Percentiles rank a stretch among this genome's conserved stretches.
Conservation (phyloP, 2,888 invertebrate species). For the Liodrosophila aerea region DNA sequence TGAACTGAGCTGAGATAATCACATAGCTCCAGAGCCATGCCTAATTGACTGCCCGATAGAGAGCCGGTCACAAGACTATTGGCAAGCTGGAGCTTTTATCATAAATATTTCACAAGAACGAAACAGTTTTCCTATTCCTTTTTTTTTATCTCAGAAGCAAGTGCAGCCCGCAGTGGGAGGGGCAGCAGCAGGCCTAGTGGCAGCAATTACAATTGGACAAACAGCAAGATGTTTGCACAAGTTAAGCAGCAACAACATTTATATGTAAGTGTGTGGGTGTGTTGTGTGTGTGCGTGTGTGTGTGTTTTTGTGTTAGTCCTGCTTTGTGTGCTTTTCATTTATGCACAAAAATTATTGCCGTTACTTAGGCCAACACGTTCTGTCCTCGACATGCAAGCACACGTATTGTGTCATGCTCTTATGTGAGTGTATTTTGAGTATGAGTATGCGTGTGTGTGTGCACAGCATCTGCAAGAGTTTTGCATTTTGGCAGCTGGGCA, state of each 20-base stretch:
- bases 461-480: slow-evolving; percentile 31
- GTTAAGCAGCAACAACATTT: slow-evolving; percentile 65
- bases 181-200: slow-evolving; percentile 18
- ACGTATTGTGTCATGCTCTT: slow-evolving; percentile 57
- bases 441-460: not conserved
- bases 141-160: slow-evolving; percentile 33
- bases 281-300: slow-evolving; percentile 10
- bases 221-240: slow-evolving; percentile 78
- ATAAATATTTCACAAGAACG: slow-evolving; percentile 71
- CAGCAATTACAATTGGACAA: slow-evolving; percentile 79
- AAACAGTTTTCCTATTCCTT: slow-evolving; percentile 20
- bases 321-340: slow-evolving; percentile 78
- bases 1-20: slow-evolving; percentile 56
- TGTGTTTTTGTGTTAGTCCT: slow-evolving; percentile 26
- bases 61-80: not conserved
- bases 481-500: slow-evolving; percentile 30
- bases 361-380: slow-evolving; percentile 76
- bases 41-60: slow-evolving; percentile 61
- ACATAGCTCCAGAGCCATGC: slow-evolving; percentile 48
- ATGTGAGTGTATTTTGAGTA: too few relatives aligned
- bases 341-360: slow-evolving; percentile 76
- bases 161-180: slow-evolving; percentile 1
- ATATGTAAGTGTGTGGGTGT: not conserved
- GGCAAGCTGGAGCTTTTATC: slow-evolving; percentile 19
- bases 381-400: slow-evolving; percentile 64